A percentile compares a stretch with the other conserved stretches of the same genome.
These are phyloP conservation scores for Schizaphis graminum DNA, from an alignment of 2,888 invertebrate genomes.

Conservation along the genomic window DNA sequence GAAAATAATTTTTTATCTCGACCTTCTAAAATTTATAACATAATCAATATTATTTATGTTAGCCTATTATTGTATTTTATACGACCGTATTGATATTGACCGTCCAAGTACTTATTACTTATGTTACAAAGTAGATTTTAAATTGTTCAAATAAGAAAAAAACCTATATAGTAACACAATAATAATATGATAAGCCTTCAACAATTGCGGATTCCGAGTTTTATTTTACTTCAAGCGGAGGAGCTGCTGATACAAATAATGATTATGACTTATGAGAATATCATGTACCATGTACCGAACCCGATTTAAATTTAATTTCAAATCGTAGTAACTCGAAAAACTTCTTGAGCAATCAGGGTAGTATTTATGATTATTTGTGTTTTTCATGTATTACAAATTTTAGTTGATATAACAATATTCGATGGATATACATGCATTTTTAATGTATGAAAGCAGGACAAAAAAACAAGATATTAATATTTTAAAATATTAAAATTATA, in stretches of 20 bases:
- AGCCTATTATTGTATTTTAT: not conserved
- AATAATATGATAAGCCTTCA: not conserved
- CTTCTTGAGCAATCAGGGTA: not conserved
- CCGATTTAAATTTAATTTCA: not conserved
- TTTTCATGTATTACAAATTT: not conserved
- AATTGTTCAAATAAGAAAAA: not conserved
- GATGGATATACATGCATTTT: not conserved
- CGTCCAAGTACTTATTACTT: not conserved
- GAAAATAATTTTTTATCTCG: not conserved
- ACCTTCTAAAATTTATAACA: not conserved
- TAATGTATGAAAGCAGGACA: not conserved
- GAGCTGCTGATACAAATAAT: not conserved
- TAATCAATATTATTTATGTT: not conserved
- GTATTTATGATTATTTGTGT: not conserved
- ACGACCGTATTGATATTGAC: not conserved
- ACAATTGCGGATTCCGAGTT: not conserved
- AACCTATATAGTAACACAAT: not conserved
- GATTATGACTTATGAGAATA: not conserved
- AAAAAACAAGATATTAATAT: not conserved
- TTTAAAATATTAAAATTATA: not conserved
- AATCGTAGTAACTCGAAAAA: not conserved
- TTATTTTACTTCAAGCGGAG: not conserved
- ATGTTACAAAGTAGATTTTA: not conserved
- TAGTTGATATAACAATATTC: not conserved
- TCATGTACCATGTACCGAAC: not conserved